Conservation (phyloP, 2,113 vertebrate genomes). For the Cololabis saira region DNA sequence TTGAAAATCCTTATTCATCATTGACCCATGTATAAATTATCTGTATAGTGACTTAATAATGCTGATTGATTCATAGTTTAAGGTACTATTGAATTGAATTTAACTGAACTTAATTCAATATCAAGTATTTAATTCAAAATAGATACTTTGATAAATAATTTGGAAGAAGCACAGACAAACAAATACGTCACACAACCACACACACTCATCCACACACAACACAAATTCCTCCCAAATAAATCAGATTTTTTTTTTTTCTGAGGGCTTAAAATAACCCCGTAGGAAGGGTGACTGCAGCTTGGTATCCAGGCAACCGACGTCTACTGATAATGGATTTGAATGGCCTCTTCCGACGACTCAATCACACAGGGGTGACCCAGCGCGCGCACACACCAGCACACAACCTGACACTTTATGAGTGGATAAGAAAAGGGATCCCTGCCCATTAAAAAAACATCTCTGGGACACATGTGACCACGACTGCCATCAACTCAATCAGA, state of each 20-base stretch:
- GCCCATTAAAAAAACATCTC: background rate
- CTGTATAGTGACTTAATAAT: too few species aligned
- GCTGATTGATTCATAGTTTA: too few species aligned
- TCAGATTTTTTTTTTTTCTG: conserved; percentile 62
- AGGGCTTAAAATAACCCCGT: conserved; percentile 77
- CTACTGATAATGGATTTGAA: conserved; percentile 70
- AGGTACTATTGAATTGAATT: too few species aligned
- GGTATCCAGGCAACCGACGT: conserved; percentile 82
- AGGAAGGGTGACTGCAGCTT: conserved; percentile 55
- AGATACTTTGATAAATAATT: too few species aligned
- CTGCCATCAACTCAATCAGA: conserved; percentile 45
- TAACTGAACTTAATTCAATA: too few species aligned
- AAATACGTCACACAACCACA: background rate
- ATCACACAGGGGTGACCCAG: conserved; percentile 69
- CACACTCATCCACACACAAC: conserved; percentile 2
- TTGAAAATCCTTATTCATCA: too few species aligned
- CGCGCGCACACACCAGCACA: conserved; percentile 30
- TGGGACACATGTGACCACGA: background rate
- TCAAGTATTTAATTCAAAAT: too few species aligned
- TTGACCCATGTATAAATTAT: too few species aligned
- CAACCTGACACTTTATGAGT: conserved; percentile 31
- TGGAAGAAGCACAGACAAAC: background rate
- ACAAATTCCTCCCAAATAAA: conserved; percentile 30
- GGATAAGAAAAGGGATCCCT: conserved; percentile 49
- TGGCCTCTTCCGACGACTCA: conserved; percentile 67